Percentiles rank a stretch among this genome's conserved stretches.
These are phyloP conservation scores for Amblyjoppa proteus DNA, from an alignment of 2,888 invertebrate species.

Conservation along the genomic window DNA sequence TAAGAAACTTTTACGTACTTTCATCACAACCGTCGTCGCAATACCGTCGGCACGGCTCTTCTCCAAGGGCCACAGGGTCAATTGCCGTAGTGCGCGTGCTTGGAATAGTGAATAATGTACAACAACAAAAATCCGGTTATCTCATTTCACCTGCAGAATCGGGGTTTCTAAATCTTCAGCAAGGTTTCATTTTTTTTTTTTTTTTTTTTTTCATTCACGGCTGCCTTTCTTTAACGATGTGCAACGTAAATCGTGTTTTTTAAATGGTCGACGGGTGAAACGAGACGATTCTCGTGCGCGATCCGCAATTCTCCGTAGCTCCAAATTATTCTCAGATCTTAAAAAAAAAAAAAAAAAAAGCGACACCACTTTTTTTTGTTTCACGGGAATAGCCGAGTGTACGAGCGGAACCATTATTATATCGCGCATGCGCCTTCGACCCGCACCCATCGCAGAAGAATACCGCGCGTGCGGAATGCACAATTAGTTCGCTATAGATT, in stretches of 20 bases:
- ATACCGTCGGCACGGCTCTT: neutral
- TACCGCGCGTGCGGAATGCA: slow-evolving; percentile 34
- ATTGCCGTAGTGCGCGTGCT: slow-evolving; percentile 11
- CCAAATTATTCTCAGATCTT: too few relatives aligned
- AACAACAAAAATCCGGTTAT: slow-evolving; percentile 39
- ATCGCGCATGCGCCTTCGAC: slow-evolving; percentile 6
- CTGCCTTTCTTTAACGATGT: neutral
- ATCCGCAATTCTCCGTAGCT: too few relatives aligned
- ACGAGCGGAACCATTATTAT: neutral
- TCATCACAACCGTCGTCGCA: neutral
- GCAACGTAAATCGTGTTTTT: neutral
- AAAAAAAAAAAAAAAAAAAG: neutral
- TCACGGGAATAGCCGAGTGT: neutral
- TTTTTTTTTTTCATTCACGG: neutral
- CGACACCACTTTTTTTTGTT: slow-evolving; percentile 20
- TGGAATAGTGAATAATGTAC: slow-evolving; percentile 13
- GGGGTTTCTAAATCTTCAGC: neutral
- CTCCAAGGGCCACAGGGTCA: slow-evolving; percentile 17
- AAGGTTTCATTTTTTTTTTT: neutral
- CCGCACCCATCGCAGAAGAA: slow-evolving; percentile 13
- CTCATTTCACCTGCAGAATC: neutral
- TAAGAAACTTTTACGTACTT: neutral
- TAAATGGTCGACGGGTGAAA: too few relatives aligned
- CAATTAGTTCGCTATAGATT: slow-evolving; percentile 10
- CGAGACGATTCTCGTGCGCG: too few relatives aligned